A percentile compares a stretch with the other conserved stretches of the same genome.
These are phyloP conservation scores for Archaeoteleia sp. DNA, from an alignment of 2,888 invertebrate genomes.

Conservation along the genomic window DNA sequence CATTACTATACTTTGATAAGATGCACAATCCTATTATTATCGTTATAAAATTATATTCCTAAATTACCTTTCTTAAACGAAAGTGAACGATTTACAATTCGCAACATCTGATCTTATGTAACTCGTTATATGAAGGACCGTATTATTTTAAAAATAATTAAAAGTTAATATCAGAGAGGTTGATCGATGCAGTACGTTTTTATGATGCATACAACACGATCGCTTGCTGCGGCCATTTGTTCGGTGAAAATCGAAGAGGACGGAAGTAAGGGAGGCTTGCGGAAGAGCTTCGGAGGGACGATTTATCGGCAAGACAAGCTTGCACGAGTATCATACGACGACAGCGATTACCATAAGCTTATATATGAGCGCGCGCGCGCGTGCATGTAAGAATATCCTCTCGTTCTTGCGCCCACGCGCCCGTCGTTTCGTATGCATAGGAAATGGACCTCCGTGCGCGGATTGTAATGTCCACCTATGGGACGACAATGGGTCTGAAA, in stretches of 20 bases:
- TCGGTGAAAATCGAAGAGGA: slow-evolving; percentile 45
- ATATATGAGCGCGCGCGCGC: slow-evolving; percentile 51
- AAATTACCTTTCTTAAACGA: too few relatives aligned
- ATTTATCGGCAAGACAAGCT: slow-evolving; percentile 55
- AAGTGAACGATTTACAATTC: too few relatives aligned
- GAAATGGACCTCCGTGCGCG: slow-evolving; percentile 59
- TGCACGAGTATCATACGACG: slow-evolving; percentile 54
- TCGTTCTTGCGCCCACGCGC: slow-evolving; percentile 58
- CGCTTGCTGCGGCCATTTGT: slow-evolving; percentile 29
- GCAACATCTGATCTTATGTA: too few relatives aligned
- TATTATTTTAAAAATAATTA: too few relatives aligned
- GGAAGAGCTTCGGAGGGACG: slow-evolving; percentile 51
- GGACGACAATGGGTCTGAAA: slow-evolving; percentile 54
- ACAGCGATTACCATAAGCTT: slow-evolving; percentile 55
- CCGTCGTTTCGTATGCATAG: slow-evolving; percentile 56
- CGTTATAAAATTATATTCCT: too few relatives aligned
- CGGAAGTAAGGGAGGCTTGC: slow-evolving; percentile 50
- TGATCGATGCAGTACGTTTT: slow-evolving; percentile 27
- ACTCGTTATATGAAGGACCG: too few relatives aligned
- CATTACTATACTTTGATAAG: too few relatives aligned
- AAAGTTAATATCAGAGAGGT: slow-evolving; percentile 22
- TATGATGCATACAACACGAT: slow-evolving; percentile 28
- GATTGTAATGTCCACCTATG: slow-evolving; percentile 53
- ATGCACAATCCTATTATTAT: too few relatives aligned
- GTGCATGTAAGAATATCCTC: slow-evolving; percentile 52